Evolutionary conservation across 2,888 invertebrate species (phyloP).

Genomic region (Dasysyrphus tricinctus): DNA sequence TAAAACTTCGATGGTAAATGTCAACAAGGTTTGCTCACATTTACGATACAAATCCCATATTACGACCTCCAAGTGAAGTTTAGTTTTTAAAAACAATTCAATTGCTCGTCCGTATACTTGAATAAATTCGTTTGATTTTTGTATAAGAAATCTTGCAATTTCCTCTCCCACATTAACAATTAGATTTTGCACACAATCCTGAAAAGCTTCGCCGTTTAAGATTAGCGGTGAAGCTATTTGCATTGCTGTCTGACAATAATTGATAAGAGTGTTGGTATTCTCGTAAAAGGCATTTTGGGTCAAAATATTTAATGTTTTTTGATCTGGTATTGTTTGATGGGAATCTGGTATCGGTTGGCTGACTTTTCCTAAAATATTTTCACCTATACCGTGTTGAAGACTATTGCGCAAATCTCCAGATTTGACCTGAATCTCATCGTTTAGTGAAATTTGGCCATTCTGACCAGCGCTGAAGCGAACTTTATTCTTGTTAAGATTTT

Average conservation of each 20-base stretch:
- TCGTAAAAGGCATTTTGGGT: constrained; percentile 22
- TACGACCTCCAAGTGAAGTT: constrained; percentile 31
- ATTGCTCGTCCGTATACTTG: background rate
- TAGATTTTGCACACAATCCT: constrained; percentile 45
- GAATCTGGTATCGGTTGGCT: constrained; percentile 78
- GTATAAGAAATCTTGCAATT: constrained; percentile 24
- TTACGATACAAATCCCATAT: constrained; percentile 48
- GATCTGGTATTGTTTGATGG: constrained; percentile 37
- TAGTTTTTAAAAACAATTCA: constrained; percentile 21
- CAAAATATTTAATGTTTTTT: constrained; percentile 20
- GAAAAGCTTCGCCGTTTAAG: constrained; percentile 36
- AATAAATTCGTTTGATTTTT: constrained; percentile 36
- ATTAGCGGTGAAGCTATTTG: background rate
- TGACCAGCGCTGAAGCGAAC: constrained; percentile 79
- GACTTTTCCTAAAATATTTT: constrained; percentile 78
- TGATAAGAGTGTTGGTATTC: constrained; percentile 2
- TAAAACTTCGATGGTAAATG: constrained; percentile 20
- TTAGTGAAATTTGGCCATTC: constrained; percentile 78
- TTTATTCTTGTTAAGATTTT: constrained; percentile 77
- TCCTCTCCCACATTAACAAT: background rate
- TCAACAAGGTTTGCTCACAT: background rate
- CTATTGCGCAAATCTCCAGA: constrained; percentile 78
- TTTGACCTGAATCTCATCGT: constrained; percentile 79
- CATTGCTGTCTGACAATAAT: constrained; percentile 3
- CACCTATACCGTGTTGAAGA: constrained; percentile 79